Base-by-base conservation (phyloP, 35 echinoderm and acorn worm species). In the Stichopus chloronotus region DNA sequence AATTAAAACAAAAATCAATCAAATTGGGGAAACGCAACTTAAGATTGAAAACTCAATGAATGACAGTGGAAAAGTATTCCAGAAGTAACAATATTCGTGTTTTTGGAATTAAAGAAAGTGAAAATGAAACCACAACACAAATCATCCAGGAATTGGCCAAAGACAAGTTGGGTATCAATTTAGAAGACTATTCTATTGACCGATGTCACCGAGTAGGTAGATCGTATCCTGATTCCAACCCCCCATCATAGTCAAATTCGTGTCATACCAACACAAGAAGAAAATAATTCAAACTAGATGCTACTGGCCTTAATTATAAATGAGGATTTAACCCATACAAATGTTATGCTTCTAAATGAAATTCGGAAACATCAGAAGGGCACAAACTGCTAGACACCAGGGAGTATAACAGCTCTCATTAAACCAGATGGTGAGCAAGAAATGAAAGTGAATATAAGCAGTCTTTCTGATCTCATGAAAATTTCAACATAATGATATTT, bases 221-320 rank as follows among this genome's bases (percentile, higher is more conserved):
- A 71, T 63, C 19, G 9, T 52, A 4, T 13, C 86, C 86, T 63
- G 58, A 25, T 57, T 4, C 86, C 9, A 88, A 25, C 23, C 30
- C 30, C 58, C 58, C 7, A 88, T 88, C 58, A 16, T 88, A 8
- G 80, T 83, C 17, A 65, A 88, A 71, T 88, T 88, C 30, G 63
- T 25, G 7, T 88, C 86, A 2, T 88, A 88, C n/a, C 86, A 88
- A 88, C 57, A 88, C n/a, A 88, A 88, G 22, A 57, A 63, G n/a
- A 63, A 63, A 65, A 8, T 65, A 4, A 88, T 88, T 7, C 58
- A 88, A 23, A 59, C 6, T 65, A 88, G 30, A 8, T 88, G 10
- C 58, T 65, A 88, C 58, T 8, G 57, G 86, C 7, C 61, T 88
- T 88, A 43, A 12, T 88, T 21, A 88, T 88, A 0, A 88, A 88